phyloP scores from a whole-genome alignment of 2,113 vertebrate species.

The Meriones unguiculatus region DNA sequence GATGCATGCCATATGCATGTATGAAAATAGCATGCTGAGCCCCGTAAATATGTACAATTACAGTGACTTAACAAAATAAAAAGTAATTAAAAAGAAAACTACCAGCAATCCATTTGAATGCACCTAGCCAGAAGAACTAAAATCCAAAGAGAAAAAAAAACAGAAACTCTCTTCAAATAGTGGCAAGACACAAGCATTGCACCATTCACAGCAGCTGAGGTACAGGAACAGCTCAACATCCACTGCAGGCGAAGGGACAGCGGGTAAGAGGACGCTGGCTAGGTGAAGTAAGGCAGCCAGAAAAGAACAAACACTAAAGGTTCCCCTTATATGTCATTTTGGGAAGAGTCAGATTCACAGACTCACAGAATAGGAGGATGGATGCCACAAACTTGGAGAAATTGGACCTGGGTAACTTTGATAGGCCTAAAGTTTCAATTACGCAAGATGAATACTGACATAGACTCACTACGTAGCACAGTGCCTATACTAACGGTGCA shows the following conservation, averaged over 20 bases:
- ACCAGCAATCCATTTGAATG: background rate
- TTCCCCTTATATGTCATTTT: background rate
- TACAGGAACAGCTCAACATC: background rate
- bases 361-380: background rate
- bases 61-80: background rate
- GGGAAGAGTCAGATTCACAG: background rate
- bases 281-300: background rate
- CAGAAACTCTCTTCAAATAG: background rate
- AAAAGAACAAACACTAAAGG: background rate
- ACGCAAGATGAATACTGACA: background rate
- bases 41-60: too few relatives aligned
- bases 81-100: background rate
- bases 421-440: background rate
- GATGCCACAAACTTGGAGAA: background rate
- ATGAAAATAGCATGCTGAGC: background rate
- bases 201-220: background rate
- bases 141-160: background rate
- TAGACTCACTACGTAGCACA: background rate
- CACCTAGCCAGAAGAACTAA: conserved; percentile 2
- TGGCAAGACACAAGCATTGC: background rate
- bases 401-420: background rate
- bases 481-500: background rate
- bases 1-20: background rate
- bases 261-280: background rate
- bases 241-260: background rate